Base-by-base conservation (phyloP, 1,140 invertebrate species). In the Drosophila baimaii region DNA sequence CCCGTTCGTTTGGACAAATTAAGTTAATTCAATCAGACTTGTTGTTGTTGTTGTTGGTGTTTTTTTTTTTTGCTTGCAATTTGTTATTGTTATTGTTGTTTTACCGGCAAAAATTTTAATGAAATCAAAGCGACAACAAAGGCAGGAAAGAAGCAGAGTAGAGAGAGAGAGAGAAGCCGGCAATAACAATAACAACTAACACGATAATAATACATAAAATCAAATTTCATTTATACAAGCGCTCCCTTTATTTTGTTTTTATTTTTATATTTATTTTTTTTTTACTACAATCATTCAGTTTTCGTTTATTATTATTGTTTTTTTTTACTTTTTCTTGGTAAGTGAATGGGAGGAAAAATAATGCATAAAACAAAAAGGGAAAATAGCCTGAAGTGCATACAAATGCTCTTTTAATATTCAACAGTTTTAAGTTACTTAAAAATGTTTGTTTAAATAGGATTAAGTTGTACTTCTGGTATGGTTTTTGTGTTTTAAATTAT, bases 11-110 rank as follows among this genome's bases (percentile, higher is more conserved):
- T 51, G 51, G 17, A 59, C 61, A 59, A 74, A 62, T 84, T 81
- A 59, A 73, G 59, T 85, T 84, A 77, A 85, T 85, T 84, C 59
- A 81, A 81, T 81, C 51, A 84, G 47, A 68, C 61, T 65, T 65
- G 49, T 51, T 64, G 35, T 55, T 55, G 59, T 59, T 73, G 25
- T 19, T 62, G 61, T 44, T 65, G 35, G 64, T 72, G n/a, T n/a
- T n/a, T n/a, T n/a, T n/a, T n/a, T n/a, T n/a, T n/a, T n/a, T n/a
- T 61, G 15, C 17, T 33, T 51, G 57, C 39, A 59, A 12, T 47
- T 59, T 19, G 31, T 35, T 54, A 23, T 54, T 54, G 10, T 33
- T 59, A 10, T 35, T 41, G 17, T 70, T 55, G 33, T 73, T 75
- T 75, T 65, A 52, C 61, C 61, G 61, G 71, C 72, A 55, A 57